Evolutionary conservation across 2,888 invertebrate genomes (phyloP).

Genomic region (Hirtodrosophila histrioides): DNA sequence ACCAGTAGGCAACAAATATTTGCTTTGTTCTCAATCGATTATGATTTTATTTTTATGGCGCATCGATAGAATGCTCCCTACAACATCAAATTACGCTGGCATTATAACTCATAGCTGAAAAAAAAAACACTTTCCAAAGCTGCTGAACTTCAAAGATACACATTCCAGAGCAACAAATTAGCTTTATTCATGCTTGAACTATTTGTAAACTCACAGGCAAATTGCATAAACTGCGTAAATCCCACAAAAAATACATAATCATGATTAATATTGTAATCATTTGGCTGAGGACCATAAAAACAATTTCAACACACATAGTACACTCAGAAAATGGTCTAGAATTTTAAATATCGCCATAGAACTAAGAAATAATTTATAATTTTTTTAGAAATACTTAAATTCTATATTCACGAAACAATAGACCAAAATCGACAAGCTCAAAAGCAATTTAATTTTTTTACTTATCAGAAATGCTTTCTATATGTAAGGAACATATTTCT

Average conservation of each 20-base stretch:
- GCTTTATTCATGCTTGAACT: neutral
- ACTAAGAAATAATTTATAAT: too few relatives aligned
- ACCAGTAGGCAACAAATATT: constrained; percentile 20
- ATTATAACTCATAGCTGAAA: constrained; percentile 19
- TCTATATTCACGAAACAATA: too few relatives aligned
- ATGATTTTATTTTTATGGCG: constrained; percentile 22
- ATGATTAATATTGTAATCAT: constrained; percentile 62
- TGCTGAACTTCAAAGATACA: constrained; percentile 19
- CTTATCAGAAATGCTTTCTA: too few relatives aligned
- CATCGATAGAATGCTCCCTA: constrained; percentile 16
- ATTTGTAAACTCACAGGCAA: constrained; percentile 25
- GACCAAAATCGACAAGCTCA: too few relatives aligned
- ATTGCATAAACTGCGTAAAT: constrained; percentile 61
- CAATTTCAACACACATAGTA: constrained; percentile 58
- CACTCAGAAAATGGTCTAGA: too few relatives aligned
- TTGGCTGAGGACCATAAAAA: constrained; percentile 28
- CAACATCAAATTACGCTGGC: constrained; percentile 5
- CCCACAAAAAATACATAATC: constrained; percentile 25
- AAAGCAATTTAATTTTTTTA: too few relatives aligned
- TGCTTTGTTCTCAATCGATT: constrained; percentile 41
- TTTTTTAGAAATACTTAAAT: too few relatives aligned
- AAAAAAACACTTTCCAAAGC: constrained; percentile 26
- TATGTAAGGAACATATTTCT: too few relatives aligned
- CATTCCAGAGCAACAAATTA: constrained; percentile 20
- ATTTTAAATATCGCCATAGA: too few relatives aligned